Conservation (phyloP, 2,888 invertebrate species). For the Plagodis dolabraria region DNA sequence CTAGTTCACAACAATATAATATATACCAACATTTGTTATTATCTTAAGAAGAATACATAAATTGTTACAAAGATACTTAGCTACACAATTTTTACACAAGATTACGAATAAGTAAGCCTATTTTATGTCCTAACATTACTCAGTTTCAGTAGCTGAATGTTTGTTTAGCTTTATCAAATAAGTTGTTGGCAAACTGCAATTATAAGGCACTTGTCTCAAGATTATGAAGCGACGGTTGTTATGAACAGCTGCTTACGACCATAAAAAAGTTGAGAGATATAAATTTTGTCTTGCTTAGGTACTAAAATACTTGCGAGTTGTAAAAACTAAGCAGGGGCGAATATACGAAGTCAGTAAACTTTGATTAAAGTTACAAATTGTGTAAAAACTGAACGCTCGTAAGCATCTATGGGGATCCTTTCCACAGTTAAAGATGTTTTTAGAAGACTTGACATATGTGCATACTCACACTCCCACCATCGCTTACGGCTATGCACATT, state of each 20-base stretch:
- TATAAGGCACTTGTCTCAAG: conserved; percentile 19
- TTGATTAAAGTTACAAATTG: conserved; percentile 11
- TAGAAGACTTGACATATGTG: no score
- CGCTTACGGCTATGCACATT: no score
- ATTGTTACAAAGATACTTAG: no score
- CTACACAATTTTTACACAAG: no score
- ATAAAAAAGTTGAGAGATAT: conserved; percentile 28
- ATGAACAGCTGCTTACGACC: conserved; percentile 22
- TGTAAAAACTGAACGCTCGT: neutral
- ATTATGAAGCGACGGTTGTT: conserved; percentile 26
- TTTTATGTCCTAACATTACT: conserved; percentile 2
- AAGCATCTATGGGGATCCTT: no score
- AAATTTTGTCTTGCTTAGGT: conserved; percentile 21
- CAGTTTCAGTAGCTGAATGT: neutral
- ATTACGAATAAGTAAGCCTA: no score
- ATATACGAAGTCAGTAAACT: conserved; percentile 9
- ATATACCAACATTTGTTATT: no score
- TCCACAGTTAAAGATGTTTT: no score
- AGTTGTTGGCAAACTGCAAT: conserved; percentile 25
- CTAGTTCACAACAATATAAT: no score
- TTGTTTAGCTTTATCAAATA: conserved; percentile 17
- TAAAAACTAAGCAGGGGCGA: conserved; percentile 17
- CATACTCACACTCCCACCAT: no score
- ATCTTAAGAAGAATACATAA: no score
- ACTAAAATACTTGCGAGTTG: conserved; percentile 21